Evolutionary conservation across 2,113 vertebrate species (phyloP), one percentile per base, ranked within the genome.

Genomic region (Sterna hirundo): DNA sequence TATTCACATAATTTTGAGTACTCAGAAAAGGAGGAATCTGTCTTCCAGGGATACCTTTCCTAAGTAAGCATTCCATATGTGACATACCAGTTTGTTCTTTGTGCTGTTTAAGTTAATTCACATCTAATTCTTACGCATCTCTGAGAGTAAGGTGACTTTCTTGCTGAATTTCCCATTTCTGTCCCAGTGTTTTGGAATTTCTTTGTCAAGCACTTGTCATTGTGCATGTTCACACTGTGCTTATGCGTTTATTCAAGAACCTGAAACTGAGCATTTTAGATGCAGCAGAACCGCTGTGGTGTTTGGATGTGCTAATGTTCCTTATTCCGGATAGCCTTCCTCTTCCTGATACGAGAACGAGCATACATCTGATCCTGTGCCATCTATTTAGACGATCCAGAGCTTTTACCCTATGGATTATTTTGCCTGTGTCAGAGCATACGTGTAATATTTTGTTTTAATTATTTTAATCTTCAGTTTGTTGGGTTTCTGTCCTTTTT

Each of bases 21-120:
- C n/a, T 30, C 51, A 25, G 58, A 70, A 83, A 74, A 86, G 40
- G 13, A 69, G 14, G 42, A 77, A 52, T 60, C 36, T 72, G 7
- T 61, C 52, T 86, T 81, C 49, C 1, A 2, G 40, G 38, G 58
- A 47, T 77, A 70, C 4, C 22, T 93, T 93, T 72, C 23, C 29
- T 15, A 42, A 77, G 32, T 55, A 47, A n/a, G n/a, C 3, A 14
- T 94, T 83, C 38, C 14, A 2, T 47, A 29, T 0, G 0, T 80
- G 42, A 51, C 8, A 14, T 25, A 69, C 4, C 11, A 62, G 11
- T 46, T 51, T 69, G 23, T 68, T 76, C 32, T 77, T 86, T 83
- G 9, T 61, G 74, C 71, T 44, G 25, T 66, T 66, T 58, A 66
- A 90, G 44, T 58, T 49, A 76, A 80, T 83, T 92, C 26, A 10